phyloP scores from a whole-genome alignment of 2,888 invertebrate species.

The Zhuqinia jingwanae region DNA sequence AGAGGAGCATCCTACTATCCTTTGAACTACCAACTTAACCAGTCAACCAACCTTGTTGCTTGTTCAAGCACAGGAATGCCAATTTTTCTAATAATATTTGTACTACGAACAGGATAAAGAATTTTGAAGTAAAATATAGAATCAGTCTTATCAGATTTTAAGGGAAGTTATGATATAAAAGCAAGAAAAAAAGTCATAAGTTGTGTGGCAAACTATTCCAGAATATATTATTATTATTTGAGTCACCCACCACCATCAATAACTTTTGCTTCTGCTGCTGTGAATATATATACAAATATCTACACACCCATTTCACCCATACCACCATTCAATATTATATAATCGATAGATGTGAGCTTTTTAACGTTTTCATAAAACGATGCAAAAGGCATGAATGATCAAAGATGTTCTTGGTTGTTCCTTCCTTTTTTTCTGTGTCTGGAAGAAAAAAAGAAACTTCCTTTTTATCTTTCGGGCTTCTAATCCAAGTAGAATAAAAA shows the following conservation, averaged over 20 bases:
- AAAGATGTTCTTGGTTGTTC: too few species aligned
- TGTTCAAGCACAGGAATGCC: conserved; percentile 46
- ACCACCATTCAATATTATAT: too few species aligned
- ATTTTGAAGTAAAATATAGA: too few species aligned
- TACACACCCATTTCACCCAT: too few species aligned
- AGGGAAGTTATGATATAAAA: too few species aligned
- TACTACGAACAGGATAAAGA: background rate
- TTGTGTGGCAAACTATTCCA: background rate
- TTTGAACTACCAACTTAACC: conserved; percentile 7
- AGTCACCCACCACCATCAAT: background rate
- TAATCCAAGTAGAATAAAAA: background rate
- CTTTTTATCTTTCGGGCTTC: background rate
- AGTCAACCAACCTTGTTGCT: background rate
- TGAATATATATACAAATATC: too few species aligned
- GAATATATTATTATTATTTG: background rate
- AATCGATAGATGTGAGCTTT: too few species aligned
- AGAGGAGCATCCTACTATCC: too few species aligned
- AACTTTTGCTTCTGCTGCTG: background rate
- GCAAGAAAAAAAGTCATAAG: background rate
- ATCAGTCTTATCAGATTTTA: too few species aligned
- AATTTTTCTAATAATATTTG: conserved; percentile 43
- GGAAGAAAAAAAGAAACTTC: background rate
- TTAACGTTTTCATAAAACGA: too few species aligned
- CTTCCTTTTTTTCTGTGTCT: too few species aligned
- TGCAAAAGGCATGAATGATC: too few species aligned